Conservation (phyloP, 2,888 invertebrate genomes). For the Zeuzera pyrina region DNA sequence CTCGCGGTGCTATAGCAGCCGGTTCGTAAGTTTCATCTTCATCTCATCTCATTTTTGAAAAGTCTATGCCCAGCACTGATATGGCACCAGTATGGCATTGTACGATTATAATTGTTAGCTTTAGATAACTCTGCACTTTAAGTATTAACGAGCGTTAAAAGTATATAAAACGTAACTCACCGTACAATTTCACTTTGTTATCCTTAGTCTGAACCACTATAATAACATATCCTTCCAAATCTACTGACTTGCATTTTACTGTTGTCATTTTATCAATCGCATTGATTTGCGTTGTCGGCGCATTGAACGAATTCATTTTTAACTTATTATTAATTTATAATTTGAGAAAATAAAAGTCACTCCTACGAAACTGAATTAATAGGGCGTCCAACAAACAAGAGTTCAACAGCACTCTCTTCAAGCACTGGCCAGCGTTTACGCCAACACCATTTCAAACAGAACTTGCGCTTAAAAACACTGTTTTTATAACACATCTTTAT, state of each 20-base stretch:
- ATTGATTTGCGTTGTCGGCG: conserved; percentile 63
- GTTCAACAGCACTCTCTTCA: background rate
- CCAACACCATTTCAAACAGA: conserved; percentile 65
- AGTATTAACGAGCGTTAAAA: too few species aligned
- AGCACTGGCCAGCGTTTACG: conserved; percentile 50
- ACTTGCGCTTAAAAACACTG: conserved; percentile 42
- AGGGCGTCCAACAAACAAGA: conserved; percentile 2
- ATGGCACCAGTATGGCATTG: too few species aligned
- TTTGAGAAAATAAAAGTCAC: conserved; percentile 21
- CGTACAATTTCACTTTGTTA: conserved; percentile 94
- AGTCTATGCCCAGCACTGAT: too few species aligned
- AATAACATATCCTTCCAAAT: conserved; percentile 95
- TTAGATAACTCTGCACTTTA: too few species aligned
- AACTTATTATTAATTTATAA: conserved; percentile 17
- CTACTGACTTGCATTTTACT: conserved; percentile 77
- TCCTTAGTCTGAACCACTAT: conserved; percentile 95
- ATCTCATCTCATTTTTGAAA: too few species aligned
- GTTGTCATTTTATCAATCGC: conserved; percentile 64
- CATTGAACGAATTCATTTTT: conserved; percentile 62
- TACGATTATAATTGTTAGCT: too few species aligned
- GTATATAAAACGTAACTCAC: conserved; percentile 62
- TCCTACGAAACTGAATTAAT: conserved; percentile 16
- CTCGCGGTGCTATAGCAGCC: too few species aligned
- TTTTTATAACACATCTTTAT: conserved; percentile 42
- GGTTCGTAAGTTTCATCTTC: too few species aligned